phyloP scores from a whole-genome alignment of 1,140 invertebrate species.

The Pemphigus obesinymphae region DNA sequence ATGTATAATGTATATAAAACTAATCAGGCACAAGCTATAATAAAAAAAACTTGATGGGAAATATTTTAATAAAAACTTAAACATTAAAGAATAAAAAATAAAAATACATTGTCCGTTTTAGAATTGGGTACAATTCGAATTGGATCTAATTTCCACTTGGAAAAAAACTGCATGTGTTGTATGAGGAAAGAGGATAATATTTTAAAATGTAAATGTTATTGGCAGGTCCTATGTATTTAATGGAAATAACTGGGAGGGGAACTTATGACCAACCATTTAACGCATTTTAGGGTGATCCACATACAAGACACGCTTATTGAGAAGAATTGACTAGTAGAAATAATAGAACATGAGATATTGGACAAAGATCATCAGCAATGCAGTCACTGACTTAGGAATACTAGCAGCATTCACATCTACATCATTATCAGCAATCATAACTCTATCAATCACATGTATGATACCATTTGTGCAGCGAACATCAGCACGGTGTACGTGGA shows the following conservation, averaged over 20 bases:
- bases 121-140: neutral
- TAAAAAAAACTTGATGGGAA: neutral
- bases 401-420: slow-evolving; percentile 62
- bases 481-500: slow-evolving; percentile 79
- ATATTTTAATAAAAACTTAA: neutral
- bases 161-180: neutral
- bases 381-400: neutral
- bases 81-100: neutral
- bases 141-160: neutral
- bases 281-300: neutral
- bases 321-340: slow-evolving; percentile 33
- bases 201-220: neutral
- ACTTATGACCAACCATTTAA: neutral
- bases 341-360: neutral
- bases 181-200: neutral
- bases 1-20: slow-evolving; percentile 14
- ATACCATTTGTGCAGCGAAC: slow-evolving; percentile 89
- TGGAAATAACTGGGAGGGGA: neutral
- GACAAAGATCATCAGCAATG: neutral
- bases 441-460: slow-evolving; percentile 84
- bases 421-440: slow-evolving; percentile 76
- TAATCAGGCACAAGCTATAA: slow-evolving; percentile 36
- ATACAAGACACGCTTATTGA: neutral
- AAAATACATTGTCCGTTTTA: neutral
- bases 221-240: neutral